phyloP scores from a whole-genome alignment of 1,140 invertebrate genomes.

The Eriocheir sinensis region DNA sequence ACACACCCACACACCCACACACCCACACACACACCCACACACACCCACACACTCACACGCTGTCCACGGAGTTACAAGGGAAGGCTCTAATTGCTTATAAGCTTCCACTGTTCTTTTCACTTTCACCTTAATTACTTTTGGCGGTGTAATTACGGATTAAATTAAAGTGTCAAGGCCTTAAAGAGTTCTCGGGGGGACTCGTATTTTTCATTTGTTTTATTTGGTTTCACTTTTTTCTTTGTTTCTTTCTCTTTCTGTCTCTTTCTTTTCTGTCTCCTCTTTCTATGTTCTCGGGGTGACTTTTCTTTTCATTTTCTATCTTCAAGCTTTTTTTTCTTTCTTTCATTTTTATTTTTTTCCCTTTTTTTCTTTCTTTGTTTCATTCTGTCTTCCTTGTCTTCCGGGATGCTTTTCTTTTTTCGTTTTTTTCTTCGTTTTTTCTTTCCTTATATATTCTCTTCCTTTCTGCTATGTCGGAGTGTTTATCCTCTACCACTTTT shows the following conservation, averaged over 20 bases:
- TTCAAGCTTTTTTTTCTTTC: not conserved
- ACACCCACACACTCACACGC: not conserved
- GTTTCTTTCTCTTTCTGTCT: not conserved
- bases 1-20: slow-evolving; percentile 3
- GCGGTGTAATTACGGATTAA: not conserved
- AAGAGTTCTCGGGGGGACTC: not conserved
- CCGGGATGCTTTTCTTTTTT: too few species aligned
- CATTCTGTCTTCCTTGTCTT: too few species aligned
- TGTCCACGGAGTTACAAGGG: not conserved
- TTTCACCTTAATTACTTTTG: not conserved
- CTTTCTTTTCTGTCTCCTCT: slow-evolving; percentile 8
- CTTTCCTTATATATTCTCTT: not conserved
- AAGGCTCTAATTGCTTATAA: slow-evolving; percentile 13
- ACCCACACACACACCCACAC: not conserved
- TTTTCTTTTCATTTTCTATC: not conserved
- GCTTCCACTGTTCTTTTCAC: not conserved
- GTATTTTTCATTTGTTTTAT: too few species aligned
- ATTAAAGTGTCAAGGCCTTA: not conserved
- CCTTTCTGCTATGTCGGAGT: not conserved
- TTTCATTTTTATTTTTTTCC: not conserved
- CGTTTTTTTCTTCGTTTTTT: not conserved
- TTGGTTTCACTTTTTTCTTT: not conserved
- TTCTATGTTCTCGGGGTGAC: too few species aligned
- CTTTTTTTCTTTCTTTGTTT: too few species aligned
- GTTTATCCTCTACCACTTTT: too few species aligned